These are phyloP conservation scores for Hylomyscus alleni DNA, from an alignment of 2,797 vertebrate species.

Conservation along the genomic window DNA sequence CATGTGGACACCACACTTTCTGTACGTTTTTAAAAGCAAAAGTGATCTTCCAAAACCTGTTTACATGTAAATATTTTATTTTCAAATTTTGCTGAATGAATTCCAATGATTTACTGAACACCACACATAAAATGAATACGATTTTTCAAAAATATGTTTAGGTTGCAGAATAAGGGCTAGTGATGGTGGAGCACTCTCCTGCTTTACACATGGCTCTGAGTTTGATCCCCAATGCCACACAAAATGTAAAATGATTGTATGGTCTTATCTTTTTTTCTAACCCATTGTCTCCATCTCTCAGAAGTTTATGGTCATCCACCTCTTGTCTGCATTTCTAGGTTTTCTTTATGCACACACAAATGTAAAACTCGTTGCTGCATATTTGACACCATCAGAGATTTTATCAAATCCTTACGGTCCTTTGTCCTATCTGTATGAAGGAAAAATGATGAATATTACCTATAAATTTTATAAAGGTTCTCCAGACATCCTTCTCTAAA, in stretches of 20 bases:
- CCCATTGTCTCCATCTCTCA: not conserved
- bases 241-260: not conserved
- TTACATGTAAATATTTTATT: not conserved
- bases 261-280: not conserved
- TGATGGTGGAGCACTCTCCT: not conserved
- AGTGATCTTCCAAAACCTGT: not conserved
- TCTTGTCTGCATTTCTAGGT: not conserved
- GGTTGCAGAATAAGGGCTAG: not conserved
- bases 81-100: not conserved
- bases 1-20: not conserved
- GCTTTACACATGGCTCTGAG: not conserved
- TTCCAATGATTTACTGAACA: not conserved
- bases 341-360: not conserved
- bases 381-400: not conserved
- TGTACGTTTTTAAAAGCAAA: slow-evolving; percentile 46
- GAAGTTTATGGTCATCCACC: not conserved
- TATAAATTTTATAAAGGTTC: not conserved
- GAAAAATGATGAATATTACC: not conserved
- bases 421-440: not conserved
- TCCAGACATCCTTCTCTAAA: not conserved
- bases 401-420: not conserved
- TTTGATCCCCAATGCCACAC: not conserved
- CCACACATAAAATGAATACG: not conserved
- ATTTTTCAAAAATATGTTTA: not conserved
- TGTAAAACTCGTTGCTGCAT: not conserved